Evolutionary conservation across 2,888 invertebrate species (phyloP).

Genomic region (Pseudanteris insignis): DNA sequence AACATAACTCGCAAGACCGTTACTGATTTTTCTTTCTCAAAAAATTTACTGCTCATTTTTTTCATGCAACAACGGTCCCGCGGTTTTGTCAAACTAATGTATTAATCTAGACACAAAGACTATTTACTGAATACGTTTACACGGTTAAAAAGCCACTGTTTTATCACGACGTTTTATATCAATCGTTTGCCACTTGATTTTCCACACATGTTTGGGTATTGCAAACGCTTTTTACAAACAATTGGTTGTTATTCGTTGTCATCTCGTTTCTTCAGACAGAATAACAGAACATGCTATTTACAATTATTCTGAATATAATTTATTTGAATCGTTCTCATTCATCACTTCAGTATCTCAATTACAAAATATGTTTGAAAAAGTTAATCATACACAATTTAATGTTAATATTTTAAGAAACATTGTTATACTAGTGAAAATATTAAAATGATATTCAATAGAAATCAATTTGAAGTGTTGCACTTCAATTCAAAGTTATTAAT

Average conservation of each 20-base stretch:
- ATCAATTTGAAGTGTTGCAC: constrained; percentile 7
- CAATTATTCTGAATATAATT: too few species aligned
- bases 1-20: constrained; percentile 39
- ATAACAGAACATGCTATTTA: constrained; percentile 25
- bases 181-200: constrained; percentile 16
- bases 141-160: constrained; percentile 45
- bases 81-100: constrained; percentile 52
- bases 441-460: too few species aligned
- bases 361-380: too few species aligned
- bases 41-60: not conserved
- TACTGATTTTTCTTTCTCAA: constrained; percentile 2
- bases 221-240: constrained; percentile 11
- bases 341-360: too few species aligned
- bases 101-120: constrained; percentile 59
- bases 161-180: constrained; percentile 35
- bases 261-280: constrained; percentile 6
- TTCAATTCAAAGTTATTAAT: constrained; percentile 5
- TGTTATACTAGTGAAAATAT: too few species aligned
- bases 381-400: too few species aligned
- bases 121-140: constrained; percentile 64
- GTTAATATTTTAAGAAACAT: too few species aligned
- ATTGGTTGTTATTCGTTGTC: constrained; percentile 26
- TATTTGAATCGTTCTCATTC: too few species aligned
- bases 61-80: constrained; percentile 46
- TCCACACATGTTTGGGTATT: constrained; percentile 9